phyloP scores from a whole-genome alignment of 2,113 vertebrate species.

The Myodes glareolus region DNA sequence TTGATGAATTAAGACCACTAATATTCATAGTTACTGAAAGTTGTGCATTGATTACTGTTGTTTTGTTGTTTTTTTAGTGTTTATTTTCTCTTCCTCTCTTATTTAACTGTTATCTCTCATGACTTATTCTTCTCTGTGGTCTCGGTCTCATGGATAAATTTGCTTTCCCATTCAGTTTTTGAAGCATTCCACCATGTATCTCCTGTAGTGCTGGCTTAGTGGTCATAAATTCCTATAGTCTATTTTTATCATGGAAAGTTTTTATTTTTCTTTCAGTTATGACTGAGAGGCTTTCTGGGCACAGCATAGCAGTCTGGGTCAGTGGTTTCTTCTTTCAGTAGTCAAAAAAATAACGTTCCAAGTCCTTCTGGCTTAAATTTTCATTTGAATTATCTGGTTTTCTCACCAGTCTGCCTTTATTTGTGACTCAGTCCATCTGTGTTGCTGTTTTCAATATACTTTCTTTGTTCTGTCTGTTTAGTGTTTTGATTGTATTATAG shows the following conservation, averaged over 20 bases:
- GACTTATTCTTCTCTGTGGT: background rate
- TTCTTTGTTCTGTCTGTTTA: background rate
- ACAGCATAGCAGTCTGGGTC: background rate
- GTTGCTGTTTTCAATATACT: background rate
- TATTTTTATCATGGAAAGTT: background rate
- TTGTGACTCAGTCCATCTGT: background rate
- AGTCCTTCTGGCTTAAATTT: background rate
- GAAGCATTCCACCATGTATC: background rate
- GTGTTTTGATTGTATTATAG: background rate
- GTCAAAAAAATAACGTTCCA: background rate
- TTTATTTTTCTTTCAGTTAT: background rate
- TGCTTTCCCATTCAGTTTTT: background rate
- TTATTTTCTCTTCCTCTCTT: background rate
- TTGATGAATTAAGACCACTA: background rate
- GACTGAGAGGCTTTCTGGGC: background rate
- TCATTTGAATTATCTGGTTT: background rate
- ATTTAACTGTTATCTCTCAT: background rate
- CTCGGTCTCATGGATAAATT: background rate
- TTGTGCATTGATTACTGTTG: background rate
- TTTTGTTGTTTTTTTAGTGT: background rate
- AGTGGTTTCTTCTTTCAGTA: background rate
- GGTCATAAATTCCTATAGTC: background rate
- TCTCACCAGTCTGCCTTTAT: too few relatives aligned
- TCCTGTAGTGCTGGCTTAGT: background rate
- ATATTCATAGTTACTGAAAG: background rate